A percentile compares a stretch with the other conserved stretches of the same genome.
phyloP scores from a whole-genome alignment of 2,888 invertebrate species.

The Drosophila borealis region DNA sequence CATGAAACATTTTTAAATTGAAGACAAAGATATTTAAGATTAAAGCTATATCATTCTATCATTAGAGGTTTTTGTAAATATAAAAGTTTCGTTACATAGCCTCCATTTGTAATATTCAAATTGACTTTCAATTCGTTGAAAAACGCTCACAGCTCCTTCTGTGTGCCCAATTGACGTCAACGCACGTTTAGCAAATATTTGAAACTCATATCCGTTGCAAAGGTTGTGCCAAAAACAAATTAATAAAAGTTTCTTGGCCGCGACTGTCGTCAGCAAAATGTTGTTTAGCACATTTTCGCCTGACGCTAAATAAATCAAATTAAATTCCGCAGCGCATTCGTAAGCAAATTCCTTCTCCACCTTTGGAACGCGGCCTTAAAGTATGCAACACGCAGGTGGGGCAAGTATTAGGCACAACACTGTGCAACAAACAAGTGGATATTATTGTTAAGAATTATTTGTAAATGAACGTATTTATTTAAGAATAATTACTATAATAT shows the following conservation, averaged over 20 bases:
- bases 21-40: no score
- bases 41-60: no score
- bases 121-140: not conserved
- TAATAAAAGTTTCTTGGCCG: conserved; percentile 11
- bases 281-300: conserved; percentile 17
- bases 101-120: not conserved
- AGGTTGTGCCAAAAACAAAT: conserved; percentile 10
- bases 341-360: conserved; percentile 16
- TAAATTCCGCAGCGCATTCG: conserved; percentile 42
- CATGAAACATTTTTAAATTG: no score
- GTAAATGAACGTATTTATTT: no score
- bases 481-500: not conserved
- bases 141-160: not conserved
- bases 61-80: not conserved
- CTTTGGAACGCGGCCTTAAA: conserved; percentile 31
- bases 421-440: conserved; percentile 18
- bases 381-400: conserved; percentile 49
- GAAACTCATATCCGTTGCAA: conserved; percentile 1
- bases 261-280: conserved; percentile 22
- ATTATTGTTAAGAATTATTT: no score
- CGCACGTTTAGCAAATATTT: not conserved
- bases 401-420: conserved; percentile 11
- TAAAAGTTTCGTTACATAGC: no score
- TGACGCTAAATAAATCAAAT: conserved; percentile 62
- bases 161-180: conserved; percentile 21